These are phyloP conservation scores for Oegoconia quadripuncta DNA, from an alignment of 2,888 invertebrate species.

Conservation along the genomic window DNA sequence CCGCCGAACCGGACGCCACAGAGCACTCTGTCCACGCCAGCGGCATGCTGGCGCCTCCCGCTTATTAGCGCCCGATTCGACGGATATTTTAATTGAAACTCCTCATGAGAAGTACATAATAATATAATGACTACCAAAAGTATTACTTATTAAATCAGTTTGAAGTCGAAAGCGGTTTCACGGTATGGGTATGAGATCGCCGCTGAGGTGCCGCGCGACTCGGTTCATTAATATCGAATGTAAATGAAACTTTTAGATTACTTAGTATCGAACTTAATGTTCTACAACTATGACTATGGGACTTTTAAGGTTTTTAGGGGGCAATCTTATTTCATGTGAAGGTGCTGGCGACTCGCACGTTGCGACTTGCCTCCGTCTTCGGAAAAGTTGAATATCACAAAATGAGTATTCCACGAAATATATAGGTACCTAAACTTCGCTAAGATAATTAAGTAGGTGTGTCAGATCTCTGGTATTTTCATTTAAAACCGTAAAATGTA, in stretches of 20 bases:
- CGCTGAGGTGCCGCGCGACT: conserved; percentile 48
- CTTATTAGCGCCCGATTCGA: conserved; percentile 63
- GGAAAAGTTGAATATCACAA: conserved; percentile 51
- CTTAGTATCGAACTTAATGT: conserved; percentile 39
- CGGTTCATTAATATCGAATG: conserved; percentile 41
- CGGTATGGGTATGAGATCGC: conserved; percentile 40
- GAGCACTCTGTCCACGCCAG: conserved; percentile 76
- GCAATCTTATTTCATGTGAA: conserved; percentile 58
- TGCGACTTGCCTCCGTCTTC: conserved; percentile 76
- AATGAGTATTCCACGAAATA: conserved; percentile 59
- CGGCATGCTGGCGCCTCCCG: conserved; percentile 76
- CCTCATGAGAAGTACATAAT: conserved; percentile 44
- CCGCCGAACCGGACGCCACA: conserved; percentile 80
- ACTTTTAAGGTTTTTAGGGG: conserved; percentile 57
- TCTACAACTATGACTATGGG: conserved; percentile 50
- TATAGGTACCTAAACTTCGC: conserved; percentile 58
- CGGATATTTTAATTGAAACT: conserved; percentile 30
- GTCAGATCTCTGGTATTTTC: conserved; percentile 70
- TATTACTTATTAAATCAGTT: conserved; percentile 59
- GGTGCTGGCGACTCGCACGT: conserved; percentile 72
- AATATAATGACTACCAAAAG: conserved; percentile 72
- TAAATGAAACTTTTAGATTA: conserved; percentile 51
- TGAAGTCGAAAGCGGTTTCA: conserved; percentile 39
- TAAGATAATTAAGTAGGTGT: conserved; percentile 50
- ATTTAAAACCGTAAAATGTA: conserved; percentile 63